Percentiles rank a stretch among this genome's conserved stretches.
Conservation (phyloP, 2,888 invertebrate genomes). For the Pterostichus madidus region DNA sequence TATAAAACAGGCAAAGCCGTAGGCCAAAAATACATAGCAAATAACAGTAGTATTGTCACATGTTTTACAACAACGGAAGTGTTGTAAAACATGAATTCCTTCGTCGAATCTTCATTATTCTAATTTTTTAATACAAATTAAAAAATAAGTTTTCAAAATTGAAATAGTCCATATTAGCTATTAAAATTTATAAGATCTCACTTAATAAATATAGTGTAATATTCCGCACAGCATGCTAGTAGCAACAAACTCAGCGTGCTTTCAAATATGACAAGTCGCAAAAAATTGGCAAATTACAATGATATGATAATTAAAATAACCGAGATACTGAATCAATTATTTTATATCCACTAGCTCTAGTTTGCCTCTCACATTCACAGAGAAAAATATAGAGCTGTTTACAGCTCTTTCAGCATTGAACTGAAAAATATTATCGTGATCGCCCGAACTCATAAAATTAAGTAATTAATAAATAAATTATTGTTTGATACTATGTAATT, state of each 20-base stretch:
- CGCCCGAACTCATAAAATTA: neutral
- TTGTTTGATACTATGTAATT: too few relatives aligned
- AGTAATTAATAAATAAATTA: neutral
- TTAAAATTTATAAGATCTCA: neutral
- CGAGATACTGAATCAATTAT: conserved; percentile 11
- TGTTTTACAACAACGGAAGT: too few relatives aligned
- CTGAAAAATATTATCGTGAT: neutral
- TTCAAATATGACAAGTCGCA: neutral
- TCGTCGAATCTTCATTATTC: too few relatives aligned
- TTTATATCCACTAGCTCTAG: neutral
- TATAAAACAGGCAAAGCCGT: too few relatives aligned
- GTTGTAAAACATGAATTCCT: too few relatives aligned
- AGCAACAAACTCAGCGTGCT: neutral
- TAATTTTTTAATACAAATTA: too few relatives aligned
- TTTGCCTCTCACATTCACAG: neutral
- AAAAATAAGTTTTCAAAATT: too few relatives aligned
- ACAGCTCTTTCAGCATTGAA: conserved; percentile 3
- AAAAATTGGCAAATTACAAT: neutral
- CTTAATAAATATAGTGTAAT: neutral
- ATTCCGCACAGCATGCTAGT: neutral
- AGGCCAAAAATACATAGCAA: too few relatives aligned
- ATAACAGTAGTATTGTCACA: too few relatives aligned
- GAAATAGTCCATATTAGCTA: neutral
- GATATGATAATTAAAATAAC: conserved; percentile 4
- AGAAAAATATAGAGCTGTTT: neutral